Percentiles rank a stretch among this genome's conserved stretches.
These are phyloP conservation scores for Ictalurus punctatus DNA, from an alignment of 2,113 vertebrate genomes.

Conservation along the genomic window DNA sequence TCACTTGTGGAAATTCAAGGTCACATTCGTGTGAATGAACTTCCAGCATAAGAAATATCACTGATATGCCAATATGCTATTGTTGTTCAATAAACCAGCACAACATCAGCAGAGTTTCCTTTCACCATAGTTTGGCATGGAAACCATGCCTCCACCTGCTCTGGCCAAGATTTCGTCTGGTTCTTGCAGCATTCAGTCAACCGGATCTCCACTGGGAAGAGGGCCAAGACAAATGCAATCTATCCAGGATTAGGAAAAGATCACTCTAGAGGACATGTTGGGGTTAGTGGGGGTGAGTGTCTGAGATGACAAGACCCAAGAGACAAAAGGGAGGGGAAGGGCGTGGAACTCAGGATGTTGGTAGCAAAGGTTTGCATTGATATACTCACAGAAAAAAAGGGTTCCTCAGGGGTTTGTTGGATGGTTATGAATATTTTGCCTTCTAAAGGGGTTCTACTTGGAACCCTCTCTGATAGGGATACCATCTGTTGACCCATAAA, in stretches of 20 bases:
- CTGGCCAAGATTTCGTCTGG: constrained; percentile 31
- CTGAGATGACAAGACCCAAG: constrained; percentile 30
- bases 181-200: constrained; percentile 34
- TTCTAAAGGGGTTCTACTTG: neutral
- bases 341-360: constrained; percentile 35
- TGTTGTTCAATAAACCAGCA: neutral
- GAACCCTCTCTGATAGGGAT: neutral
- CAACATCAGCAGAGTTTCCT: neutral
- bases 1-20: neutral
- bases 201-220: constrained; percentile 32
- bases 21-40: neutral
- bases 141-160: constrained; percentile 21
- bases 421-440: neutral
- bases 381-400: neutral
- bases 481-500: neutral
- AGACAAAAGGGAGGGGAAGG: constrained; percentile 33
- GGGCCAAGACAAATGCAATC: constrained; percentile 49
- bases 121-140: constrained; percentile 25
- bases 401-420: too few relatives aligned
- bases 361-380: constrained; percentile 42
- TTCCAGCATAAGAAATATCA: neutral
- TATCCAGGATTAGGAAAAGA: constrained; percentile 38
- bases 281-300: constrained; percentile 31
- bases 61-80: neutral
- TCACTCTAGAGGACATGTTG: constrained; percentile 42